phyloP scores from a whole-genome alignment of 23 tunicate genomes.

The Corella eumyota region DNA sequence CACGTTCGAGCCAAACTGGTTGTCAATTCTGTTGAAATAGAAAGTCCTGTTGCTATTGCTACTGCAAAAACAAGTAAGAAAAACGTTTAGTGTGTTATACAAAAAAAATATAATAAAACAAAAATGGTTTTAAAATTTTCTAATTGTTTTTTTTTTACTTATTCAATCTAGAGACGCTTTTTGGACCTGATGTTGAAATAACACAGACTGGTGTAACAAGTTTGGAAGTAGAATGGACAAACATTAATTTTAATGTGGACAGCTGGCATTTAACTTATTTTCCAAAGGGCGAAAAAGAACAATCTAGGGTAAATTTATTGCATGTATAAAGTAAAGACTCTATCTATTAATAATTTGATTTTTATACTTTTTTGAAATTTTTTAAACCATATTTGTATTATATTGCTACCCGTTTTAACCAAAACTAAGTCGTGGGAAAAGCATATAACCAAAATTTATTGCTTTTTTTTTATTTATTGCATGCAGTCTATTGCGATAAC shows the following conservation, averaged over 20 bases:
- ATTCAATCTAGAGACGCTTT: constrained; percentile 21
- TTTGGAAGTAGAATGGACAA: constrained; percentile 18
- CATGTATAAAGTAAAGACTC: not conserved
- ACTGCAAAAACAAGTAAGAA: too few relatives aligned
- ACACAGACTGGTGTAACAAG: constrained; percentile 10
- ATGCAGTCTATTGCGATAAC: constrained; percentile 10
- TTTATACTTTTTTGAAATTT: not conserved
- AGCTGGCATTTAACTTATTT: constrained; percentile 19
- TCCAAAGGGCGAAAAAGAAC: constrained; percentile 26
- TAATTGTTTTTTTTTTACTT: constrained; percentile 7
- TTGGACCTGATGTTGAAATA: constrained; percentile 14
- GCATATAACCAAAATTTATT: too few relatives aligned
- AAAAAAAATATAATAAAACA: not conserved
- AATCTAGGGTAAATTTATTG: constrained; percentile 7
- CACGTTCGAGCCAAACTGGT: too few relatives aligned
- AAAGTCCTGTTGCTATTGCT: too few relatives aligned
- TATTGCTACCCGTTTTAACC: too few relatives aligned
- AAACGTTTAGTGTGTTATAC: too few relatives aligned
- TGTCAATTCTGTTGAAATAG: too few relatives aligned
- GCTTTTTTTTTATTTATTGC: not conserved
- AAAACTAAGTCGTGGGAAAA: too few relatives aligned
- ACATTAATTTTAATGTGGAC: constrained; percentile 16
- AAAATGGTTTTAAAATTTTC: not conserved
- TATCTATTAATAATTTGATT: not conserved
- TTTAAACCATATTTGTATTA: not conserved